phyloP scores from a whole-genome alignment of 92 coral and sea anemone species.

The Pocillopora meandrina region DNA sequence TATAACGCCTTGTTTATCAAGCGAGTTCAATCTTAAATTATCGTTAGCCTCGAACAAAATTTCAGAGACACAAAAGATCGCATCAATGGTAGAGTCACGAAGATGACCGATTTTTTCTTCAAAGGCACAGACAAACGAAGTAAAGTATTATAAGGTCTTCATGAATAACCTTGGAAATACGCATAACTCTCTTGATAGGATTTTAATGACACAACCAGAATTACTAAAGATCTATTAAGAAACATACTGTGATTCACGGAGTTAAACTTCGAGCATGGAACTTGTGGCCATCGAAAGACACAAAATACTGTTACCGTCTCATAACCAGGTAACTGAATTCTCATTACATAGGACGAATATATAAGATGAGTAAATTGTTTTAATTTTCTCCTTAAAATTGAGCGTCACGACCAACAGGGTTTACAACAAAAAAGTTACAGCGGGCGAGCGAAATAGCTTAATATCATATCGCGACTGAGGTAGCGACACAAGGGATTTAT shows the following conservation, averaged over 20 bases:
- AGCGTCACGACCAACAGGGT: not conserved
- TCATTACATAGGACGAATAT: not conserved
- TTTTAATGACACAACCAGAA: slow-evolving; percentile 1
- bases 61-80: slow-evolving; percentile 5
- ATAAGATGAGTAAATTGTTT: not conserved
- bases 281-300: not conserved
- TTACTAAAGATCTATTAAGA: not conserved
- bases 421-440: not conserved
- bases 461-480: not conserved
- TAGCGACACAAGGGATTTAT: not conserved
- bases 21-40: not conserved
- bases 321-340: not conserved
- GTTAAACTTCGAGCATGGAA: not conserved
- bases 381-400: not conserved
- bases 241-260: not conserved
- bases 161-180: slow-evolving; percentile 11
- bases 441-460: not conserved
- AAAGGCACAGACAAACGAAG: not conserved
- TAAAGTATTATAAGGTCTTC: not conserved
- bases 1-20: not conserved
- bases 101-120: not conserved
- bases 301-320: not conserved
- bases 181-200: not conserved
- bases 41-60: not conserved
- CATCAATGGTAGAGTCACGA: not conserved